Percentiles rank a stretch among this genome's conserved stretches.
phyloP scores from a whole-genome alignment of 2,113 vertebrate species.

The Clarias macrocephalus region DNA sequence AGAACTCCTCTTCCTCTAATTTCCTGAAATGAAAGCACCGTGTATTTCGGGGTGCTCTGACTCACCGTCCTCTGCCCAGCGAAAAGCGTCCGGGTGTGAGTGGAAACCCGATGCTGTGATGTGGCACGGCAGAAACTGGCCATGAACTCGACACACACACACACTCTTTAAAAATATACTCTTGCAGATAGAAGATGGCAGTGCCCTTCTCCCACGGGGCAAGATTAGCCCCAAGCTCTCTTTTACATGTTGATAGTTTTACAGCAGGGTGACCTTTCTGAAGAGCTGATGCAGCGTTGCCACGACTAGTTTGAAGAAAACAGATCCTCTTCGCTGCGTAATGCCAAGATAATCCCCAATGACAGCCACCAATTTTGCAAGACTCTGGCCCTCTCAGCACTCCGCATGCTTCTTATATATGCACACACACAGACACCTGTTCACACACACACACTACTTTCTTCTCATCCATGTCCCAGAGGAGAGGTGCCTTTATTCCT shows the following conservation, averaged over 20 bases:
- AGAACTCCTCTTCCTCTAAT: slow-evolving; percentile 25
- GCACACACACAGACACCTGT: slow-evolving; percentile 29
- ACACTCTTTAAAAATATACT: slow-evolving; percentile 67
- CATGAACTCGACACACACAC: slow-evolving; percentile 25
- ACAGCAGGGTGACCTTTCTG: slow-evolving; percentile 74
- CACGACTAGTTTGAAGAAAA: slow-evolving; percentile 66
- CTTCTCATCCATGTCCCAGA: too few relatives aligned
- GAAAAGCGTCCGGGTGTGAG: slow-evolving; percentile 5
- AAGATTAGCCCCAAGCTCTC: slow-evolving; percentile 27
- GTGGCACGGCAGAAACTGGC: slow-evolving; percentile 36
- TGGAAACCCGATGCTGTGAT: slow-evolving; percentile 20
- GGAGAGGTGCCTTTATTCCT: neutral
- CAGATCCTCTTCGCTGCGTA: slow-evolving; percentile 64
- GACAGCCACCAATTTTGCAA: slow-evolving; percentile 69
- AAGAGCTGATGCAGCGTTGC: slow-evolving; percentile 70
- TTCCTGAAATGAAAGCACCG: slow-evolving; percentile 26
- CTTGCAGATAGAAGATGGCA: neutral
- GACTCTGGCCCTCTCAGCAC: slow-evolving; percentile 69
- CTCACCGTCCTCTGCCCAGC: slow-evolving; percentile 1
- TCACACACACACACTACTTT: slow-evolving; percentile 17
- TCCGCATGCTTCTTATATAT: slow-evolving; percentile 16
- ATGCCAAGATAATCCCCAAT: slow-evolving; percentile 66
- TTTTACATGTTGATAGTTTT: slow-evolving; percentile 65
- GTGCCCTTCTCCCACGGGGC: neutral
- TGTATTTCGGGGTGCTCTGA: slow-evolving; percentile 11